Conservation (phyloP, 2,797 vertebrate species). For the Poecile montanus region DNA sequence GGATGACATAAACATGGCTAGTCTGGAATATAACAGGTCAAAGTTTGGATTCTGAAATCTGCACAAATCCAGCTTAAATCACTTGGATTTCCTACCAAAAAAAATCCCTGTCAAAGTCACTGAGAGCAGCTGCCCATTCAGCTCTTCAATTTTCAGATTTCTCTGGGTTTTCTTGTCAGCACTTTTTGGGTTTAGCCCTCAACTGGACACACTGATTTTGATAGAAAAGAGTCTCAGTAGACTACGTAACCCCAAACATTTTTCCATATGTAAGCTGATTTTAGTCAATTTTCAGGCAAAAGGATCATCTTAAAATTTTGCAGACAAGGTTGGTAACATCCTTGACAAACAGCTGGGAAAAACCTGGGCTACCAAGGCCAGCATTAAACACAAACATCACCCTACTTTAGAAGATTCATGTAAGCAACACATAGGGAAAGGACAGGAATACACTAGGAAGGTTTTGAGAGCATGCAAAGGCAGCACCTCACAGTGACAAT, state of each 20-base stretch:
- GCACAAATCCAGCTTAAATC: slow-evolving; percentile 16
- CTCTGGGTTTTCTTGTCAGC: slow-evolving; percentile 17
- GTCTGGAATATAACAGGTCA: background rate
- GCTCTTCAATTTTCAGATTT: background rate
- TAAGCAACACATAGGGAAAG: background rate
- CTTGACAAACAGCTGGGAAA: background rate
- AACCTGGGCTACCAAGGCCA: background rate
- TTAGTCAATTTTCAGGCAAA: background rate
- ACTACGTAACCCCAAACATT: background rate
- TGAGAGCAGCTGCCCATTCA: slow-evolving; percentile 15
- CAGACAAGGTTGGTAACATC: background rate
- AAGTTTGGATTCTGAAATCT: background rate
- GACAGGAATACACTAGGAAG: background rate
- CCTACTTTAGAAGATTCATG: background rate
- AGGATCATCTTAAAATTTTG: background rate
- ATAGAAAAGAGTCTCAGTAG: background rate
- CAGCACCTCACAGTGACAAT: background rate
- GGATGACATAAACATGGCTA: background rate
- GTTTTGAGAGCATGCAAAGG: background rate
- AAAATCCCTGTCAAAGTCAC: background rate
- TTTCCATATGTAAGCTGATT: background rate
- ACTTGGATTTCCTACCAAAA: background rate
- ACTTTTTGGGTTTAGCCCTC: background rate
- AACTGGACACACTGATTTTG: background rate
- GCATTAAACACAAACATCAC: background rate